A percentile compares a stretch with the other conserved stretches of the same genome.
phyloP scores from a whole-genome alignment of 2,797 vertebrate species.

The Limosa lapponica region DNA sequence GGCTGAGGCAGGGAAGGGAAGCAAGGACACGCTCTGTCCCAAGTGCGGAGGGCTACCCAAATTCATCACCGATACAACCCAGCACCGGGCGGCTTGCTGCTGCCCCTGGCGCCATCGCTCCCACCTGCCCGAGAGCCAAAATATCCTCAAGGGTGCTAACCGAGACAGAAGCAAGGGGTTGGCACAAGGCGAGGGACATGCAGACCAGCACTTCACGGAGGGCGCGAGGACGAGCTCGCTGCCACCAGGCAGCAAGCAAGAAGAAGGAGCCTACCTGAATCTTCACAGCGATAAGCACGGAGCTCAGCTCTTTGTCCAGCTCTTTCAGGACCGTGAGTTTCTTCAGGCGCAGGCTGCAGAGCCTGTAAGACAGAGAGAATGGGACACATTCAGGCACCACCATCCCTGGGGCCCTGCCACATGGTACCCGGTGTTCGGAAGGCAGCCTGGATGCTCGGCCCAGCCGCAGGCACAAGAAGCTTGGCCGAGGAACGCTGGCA shows the following conservation, averaged over 20 bases:
- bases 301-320: constrained; percentile 92
- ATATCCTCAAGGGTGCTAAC: not conserved
- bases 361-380: constrained; percentile 80
- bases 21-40: not conserved
- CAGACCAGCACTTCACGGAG: not conserved
- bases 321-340: constrained; percentile 93
- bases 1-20: not conserved
- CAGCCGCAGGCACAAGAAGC: not conserved
- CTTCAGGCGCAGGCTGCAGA: constrained; percentile 92
- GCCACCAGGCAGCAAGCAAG: not conserved
- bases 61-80: not conserved
- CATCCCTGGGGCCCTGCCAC: constrained; percentile 67
- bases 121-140: not conserved
- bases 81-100: not conserved
- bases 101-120: not conserved
- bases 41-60: not conserved
- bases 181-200: not conserved
- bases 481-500: not conserved
- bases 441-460: constrained; percentile 33
- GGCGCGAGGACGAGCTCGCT: not conserved
- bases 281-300: constrained; percentile 93
- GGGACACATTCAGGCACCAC: constrained; percentile 75
- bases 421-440: constrained; percentile 38
- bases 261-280: constrained; percentile 84
- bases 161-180: not conserved